These are phyloP conservation scores for Timema cristinae DNA, from an alignment of 2,888 invertebrate genomes.

Conservation along the genomic window DNA sequence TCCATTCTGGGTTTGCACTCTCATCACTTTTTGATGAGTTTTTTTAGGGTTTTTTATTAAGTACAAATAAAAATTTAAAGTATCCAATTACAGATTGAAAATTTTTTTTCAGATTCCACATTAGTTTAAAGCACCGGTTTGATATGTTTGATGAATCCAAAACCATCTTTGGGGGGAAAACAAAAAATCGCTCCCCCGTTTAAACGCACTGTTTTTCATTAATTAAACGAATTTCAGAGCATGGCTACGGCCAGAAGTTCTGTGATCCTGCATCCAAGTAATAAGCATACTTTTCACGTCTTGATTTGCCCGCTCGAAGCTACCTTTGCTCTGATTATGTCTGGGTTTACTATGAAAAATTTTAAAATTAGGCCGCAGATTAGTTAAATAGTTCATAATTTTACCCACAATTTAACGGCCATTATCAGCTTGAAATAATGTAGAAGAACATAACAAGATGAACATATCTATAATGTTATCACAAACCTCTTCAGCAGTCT, in stretches of 20 bases:
- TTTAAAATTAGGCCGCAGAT: conserved; percentile 9
- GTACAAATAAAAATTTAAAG: background rate
- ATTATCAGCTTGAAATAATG: conserved; percentile 37
- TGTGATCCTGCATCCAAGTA: background rate
- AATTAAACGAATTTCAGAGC: conserved; percentile 4
- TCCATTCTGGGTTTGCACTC: no score
- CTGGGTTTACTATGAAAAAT: background rate
- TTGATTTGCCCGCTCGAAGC: background rate
- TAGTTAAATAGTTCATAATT: background rate
- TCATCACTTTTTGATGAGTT: no score
- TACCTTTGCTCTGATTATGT: background rate
- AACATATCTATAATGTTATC: conserved; percentile 34
- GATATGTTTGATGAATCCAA: background rate
- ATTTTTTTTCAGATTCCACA: background rate
- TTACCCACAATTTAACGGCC: background rate
- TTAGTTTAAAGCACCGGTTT: background rate
- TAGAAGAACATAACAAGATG: conserved; percentile 37
- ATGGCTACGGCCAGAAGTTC: background rate
- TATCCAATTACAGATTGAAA: background rate
- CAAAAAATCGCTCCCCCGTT: background rate
- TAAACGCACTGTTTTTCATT: background rate
- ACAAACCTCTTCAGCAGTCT: conserved; percentile 41
- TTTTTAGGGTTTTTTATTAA: no score
- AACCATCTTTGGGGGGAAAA: background rate
- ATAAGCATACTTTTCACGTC: background rate